Percentiles rank a stretch among this genome's conserved stretches.
Evolutionary conservation across 2,888 invertebrate genomes (phyloP).

Genomic region (Harpagoxenus sublaevis): DNA sequence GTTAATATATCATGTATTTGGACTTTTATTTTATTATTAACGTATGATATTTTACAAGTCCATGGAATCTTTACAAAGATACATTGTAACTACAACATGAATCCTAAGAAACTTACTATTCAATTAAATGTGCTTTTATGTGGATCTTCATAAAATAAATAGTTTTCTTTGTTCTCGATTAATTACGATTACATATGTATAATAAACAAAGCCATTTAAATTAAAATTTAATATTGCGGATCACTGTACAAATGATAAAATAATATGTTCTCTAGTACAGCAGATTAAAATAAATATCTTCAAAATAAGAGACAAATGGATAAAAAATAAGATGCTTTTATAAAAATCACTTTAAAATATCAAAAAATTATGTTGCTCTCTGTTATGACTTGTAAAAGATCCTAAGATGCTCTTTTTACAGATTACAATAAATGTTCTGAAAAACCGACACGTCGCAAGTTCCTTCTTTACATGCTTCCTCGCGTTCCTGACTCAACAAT

Average conservation of each 20-base stretch:
- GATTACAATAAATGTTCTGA: constrained; percentile 68
- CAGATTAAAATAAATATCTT: neutral
- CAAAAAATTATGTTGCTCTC: neutral
- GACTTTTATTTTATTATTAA: no score
- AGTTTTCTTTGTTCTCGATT: no score
- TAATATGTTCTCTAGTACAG: neutral
- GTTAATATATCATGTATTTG: no score
- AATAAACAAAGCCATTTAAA: neutral
- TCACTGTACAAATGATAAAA: neutral
- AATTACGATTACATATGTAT: no score
- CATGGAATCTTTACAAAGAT: no score
- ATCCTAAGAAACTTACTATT: no score
- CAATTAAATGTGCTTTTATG: no score
- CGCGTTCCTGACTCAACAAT: constrained; percentile 78
- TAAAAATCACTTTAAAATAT: neutral
- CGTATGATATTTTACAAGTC: no score
- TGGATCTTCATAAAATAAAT: no score
- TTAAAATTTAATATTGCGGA: neutral
- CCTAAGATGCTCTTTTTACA: constrained; percentile 42
- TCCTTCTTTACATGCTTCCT: constrained; percentile 74
- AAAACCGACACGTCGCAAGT: constrained; percentile 72
- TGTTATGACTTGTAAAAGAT: neutral
- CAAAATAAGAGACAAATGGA: neutral
- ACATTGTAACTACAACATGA: no score
- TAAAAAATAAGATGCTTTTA: neutral